phyloP scores from a whole-genome alignment of 1,140 invertebrate genomes.

The Yoshiicerus persimilis region DNA sequence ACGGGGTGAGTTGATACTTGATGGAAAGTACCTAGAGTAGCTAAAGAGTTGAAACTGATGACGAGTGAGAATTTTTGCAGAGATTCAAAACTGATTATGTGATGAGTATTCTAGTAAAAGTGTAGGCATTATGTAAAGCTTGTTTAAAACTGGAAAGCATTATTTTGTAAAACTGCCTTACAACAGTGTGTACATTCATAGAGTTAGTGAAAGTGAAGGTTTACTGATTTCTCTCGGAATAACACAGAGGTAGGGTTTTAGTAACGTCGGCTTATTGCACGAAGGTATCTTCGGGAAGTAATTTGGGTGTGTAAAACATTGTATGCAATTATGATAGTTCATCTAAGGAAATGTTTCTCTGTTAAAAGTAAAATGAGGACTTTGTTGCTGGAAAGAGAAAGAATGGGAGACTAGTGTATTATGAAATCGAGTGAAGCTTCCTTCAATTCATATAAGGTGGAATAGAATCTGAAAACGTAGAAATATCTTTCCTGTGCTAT shows the following conservation, averaged over 20 bases:
- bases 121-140: not conserved
- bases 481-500: not conserved
- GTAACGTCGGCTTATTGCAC: not conserved
- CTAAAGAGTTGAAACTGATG: not conserved
- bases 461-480: not conserved
- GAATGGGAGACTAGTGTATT: not conserved
- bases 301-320: conserved; percentile 35
- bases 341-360: conserved; percentile 30
- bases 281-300: conserved; percentile 32
- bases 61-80: not conserved
- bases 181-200: not conserved
- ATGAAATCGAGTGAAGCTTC: not conserved
- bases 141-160: not conserved
- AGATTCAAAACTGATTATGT: conserved; percentile 18
- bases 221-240: not conserved
- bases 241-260: not conserved
- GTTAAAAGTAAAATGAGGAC: conserved; percentile 8
- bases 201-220: not conserved
- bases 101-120: not conserved
- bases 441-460: not conserved
- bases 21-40: not conserved
- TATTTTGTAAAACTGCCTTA: not conserved
- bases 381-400: not conserved
- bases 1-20: not conserved
- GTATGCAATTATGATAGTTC: conserved; percentile 28